Conservation (phyloP, 2,797 vertebrate genomes). For the Oryzias dopingdopingensis region DNA sequence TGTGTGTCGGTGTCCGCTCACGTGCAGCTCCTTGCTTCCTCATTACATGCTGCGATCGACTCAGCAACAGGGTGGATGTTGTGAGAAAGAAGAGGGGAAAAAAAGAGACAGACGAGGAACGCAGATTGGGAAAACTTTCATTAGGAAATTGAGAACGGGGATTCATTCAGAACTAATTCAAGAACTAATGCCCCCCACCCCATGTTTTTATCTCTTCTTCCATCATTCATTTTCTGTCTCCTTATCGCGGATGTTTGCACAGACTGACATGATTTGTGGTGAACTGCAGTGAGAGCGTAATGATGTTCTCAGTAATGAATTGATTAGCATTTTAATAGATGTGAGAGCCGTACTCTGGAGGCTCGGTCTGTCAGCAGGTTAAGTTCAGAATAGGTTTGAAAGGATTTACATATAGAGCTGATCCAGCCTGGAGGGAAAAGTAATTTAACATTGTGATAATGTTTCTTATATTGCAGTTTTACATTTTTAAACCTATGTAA, state of each 20-base stretch:
- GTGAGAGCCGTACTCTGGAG: not conserved
- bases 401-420: not conserved
- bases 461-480: slow-evolving; percentile 4
- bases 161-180: slow-evolving; percentile 60
- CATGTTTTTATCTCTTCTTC: not conserved
- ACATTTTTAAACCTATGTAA: not conserved
- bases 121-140: slow-evolving; percentile 42
- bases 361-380: slow-evolving; percentile 8
- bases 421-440: not conserved
- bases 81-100: not conserved
- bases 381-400: slow-evolving; percentile 21
- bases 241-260: slow-evolving; percentile 32
- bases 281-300: slow-evolving; percentile 42
- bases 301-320: slow-evolving; percentile 58
- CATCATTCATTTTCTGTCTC: not conserved
- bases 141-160: slow-evolving; percentile 56
- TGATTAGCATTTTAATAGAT: slow-evolving; percentile 68
- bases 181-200: slow-evolving; percentile 28
- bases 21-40: slow-evolving; percentile 22
- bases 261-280: slow-evolving; percentile 45
- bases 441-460: slow-evolving; percentile 11
- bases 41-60: slow-evolving; percentile 50
- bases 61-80: slow-evolving; percentile 6
- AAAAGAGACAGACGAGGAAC: not conserved
- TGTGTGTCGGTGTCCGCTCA: slow-evolving; percentile 3